These are phyloP conservation scores for Coracopsis vasa DNA, from an alignment of 2,113 vertebrate species.

Conservation along the genomic window DNA sequence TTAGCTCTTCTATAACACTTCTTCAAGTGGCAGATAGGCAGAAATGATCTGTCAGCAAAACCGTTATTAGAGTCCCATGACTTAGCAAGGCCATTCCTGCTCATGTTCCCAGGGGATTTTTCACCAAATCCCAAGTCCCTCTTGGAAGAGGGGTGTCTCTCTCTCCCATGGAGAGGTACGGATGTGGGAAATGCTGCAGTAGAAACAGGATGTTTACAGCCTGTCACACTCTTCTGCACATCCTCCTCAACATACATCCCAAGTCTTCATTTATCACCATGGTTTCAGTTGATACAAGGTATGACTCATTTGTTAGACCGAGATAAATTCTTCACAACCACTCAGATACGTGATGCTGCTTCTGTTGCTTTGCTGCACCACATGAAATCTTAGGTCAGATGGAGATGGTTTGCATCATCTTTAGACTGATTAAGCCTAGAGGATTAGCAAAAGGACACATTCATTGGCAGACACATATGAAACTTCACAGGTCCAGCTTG, in stretches of 20 bases:
- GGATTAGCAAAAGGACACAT: neutral
- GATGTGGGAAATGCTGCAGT: neutral
- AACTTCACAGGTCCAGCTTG: neutral
- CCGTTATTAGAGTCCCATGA: fast-evolving
- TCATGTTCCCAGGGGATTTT: neutral
- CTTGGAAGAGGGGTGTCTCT: neutral
- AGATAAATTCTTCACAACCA: neutral
- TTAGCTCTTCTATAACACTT: neutral
- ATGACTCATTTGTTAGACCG: neutral
- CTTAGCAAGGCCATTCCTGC: neutral
- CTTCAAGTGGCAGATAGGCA: neutral
- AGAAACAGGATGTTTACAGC: neutral
- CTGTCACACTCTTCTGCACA: fast-evolving
- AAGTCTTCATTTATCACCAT: neutral
- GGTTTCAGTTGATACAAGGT: neutral
- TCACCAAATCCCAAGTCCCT: neutral
- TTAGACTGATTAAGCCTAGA: neutral
- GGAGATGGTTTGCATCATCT: neutral
- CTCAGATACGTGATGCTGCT: neutral
- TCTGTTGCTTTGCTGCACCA: neutral
- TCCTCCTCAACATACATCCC: neutral
- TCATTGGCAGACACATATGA: neutral
- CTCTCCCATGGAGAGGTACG: neutral
- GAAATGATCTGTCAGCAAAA: neutral
- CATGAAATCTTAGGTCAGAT: neutral